Evolutionary conservation across 2,113 vertebrate species (phyloP).

Genomic region (Taurulus bubalis): DNA sequence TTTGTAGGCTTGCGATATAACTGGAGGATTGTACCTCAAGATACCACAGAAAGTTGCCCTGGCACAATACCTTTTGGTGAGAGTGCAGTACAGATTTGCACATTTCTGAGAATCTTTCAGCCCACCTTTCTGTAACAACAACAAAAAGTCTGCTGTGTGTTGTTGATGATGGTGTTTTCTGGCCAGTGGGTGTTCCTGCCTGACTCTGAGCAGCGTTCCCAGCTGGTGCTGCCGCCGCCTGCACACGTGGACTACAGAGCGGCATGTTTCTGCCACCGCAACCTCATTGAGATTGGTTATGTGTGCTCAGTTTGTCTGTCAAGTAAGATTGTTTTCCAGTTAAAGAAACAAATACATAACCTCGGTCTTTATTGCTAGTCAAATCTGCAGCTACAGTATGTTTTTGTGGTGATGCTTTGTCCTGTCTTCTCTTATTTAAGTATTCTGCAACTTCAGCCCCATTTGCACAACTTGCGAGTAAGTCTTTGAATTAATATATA

Average conservation of each 20-base stretch:
- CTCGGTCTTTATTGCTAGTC: neutral
- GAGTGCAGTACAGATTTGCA: constrained; percentile 34
- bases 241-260: constrained; percentile 96
- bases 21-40: constrained; percentile 94
- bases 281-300: constrained; percentile 97
- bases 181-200: constrained; percentile 96
- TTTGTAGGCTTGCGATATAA: constrained; percentile 96
- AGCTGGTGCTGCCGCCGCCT: constrained; percentile 91
- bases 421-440: constrained; percentile 73
- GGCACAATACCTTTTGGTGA: constrained; percentile 95
- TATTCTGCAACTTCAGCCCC: constrained; percentile 99
- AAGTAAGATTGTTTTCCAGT: constrained; percentile 83
- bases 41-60: constrained; percentile 92
- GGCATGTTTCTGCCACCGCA: constrained; percentile 97
- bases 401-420: neutral
- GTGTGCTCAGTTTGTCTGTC: constrained; percentile 98
- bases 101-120: neutral
- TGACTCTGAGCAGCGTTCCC: constrained; percentile 92
- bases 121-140: neutral
- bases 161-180: constrained; percentile 33
- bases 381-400: neutral
- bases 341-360: neutral
- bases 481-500: constrained; percentile 74
- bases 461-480: constrained; percentile 99
- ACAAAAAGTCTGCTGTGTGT: neutral